Percentiles rank a stretch among this genome's conserved stretches.
Conservation (phyloP, 2,888 invertebrate genomes). For the Drosophila engyochracea region DNA sequence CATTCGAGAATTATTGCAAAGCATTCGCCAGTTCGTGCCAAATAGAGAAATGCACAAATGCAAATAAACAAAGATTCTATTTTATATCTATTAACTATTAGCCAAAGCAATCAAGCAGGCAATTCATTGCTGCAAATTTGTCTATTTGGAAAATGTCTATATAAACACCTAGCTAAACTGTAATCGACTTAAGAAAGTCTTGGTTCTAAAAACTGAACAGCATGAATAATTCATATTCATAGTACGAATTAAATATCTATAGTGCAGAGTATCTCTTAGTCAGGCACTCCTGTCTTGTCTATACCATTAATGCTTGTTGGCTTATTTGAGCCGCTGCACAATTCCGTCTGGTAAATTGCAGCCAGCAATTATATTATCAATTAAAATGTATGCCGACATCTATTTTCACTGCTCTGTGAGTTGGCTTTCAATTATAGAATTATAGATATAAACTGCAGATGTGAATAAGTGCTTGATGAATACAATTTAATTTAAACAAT, state of each 20-base stretch:
- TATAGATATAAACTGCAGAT: not conserved
- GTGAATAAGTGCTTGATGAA: not conserved
- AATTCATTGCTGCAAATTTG: not conserved
- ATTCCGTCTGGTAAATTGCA: not conserved
- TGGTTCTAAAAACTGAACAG: not conserved
- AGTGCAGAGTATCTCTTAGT: not conserved
- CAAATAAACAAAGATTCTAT: not conserved
- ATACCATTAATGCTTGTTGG: not conserved
- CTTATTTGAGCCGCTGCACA: not conserved
- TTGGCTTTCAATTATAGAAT: not conserved
- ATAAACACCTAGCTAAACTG: too few relatives aligned
- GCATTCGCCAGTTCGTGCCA: not conserved
- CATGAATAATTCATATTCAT: not conserved
- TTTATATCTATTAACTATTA: not conserved
- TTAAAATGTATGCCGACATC: not conserved
- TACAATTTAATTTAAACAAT: not conserved
- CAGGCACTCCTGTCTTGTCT: not conserved
- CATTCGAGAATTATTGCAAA: not conserved
- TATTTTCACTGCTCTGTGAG: not conserved
- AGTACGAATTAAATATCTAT: not conserved
- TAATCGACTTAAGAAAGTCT: too few relatives aligned
- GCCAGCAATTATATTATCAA: not conserved
- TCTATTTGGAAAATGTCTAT: too few relatives aligned
- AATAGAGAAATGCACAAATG: not conserved
- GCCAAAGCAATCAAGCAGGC: not conserved